Conservation (phyloP, 2,797 vertebrate genomes). For the Varecia variegata region DNA sequence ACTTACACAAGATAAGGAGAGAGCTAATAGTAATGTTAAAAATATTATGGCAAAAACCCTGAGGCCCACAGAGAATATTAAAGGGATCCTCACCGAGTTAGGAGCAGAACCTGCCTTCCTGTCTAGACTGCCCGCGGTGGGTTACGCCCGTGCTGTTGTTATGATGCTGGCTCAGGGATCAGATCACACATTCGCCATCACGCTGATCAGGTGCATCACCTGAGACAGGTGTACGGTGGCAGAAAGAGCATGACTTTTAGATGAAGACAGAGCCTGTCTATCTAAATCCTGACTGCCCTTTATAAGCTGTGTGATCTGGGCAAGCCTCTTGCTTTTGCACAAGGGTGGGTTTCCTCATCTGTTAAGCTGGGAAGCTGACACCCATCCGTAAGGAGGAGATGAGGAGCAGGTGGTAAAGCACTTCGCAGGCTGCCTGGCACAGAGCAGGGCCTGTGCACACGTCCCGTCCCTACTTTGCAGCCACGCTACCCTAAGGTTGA, state of each 20-base stretch:
- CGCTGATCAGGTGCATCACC: not conserved
- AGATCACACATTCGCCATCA: not conserved
- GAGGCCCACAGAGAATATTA: not conserved
- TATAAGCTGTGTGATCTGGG: not conserved
- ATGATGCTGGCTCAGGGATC: not conserved
- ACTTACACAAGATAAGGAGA: not conserved
- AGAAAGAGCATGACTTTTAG: not conserved
- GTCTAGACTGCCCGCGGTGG: accelerated
- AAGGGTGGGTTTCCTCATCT: not conserved
- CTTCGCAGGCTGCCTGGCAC: not conserved
- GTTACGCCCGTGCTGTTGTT: accelerated
- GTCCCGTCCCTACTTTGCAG: not conserved
- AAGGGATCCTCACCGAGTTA: not conserved
- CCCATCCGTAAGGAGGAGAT: not conserved
- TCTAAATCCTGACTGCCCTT: not conserved
- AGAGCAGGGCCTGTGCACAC: too few species aligned
- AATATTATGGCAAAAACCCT: not conserved
- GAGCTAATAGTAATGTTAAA: not conserved
- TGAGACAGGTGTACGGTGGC: not conserved
- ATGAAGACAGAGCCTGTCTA: not conserved
- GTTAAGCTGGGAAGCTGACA: not conserved
- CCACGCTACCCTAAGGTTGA: not conserved
- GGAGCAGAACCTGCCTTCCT: not conserved
- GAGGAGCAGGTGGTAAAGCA: too few species aligned
- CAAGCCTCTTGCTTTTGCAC: not conserved